Evolutionary conservation across 2,113 vertebrate genomes (phyloP).

Genomic region (Onychorhynchus coronatus): DNA sequence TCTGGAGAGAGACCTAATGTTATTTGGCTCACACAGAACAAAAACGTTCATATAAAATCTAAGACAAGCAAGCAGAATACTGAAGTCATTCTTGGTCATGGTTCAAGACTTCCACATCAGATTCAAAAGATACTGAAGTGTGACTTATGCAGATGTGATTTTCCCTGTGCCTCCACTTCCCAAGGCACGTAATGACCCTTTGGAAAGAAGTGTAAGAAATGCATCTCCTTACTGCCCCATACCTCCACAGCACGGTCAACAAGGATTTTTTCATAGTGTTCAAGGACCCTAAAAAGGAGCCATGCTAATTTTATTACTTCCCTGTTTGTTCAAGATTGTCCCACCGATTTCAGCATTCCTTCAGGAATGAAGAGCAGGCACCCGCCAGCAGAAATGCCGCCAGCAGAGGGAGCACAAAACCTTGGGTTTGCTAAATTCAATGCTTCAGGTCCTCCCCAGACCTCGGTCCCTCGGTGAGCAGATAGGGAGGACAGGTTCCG

Average conservation of each 20-base stretch:
- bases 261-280: neutral
- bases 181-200: neutral
- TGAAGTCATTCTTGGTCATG: neutral
- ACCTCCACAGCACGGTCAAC: neutral
- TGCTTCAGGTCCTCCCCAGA: neutral
- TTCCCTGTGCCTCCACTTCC: neutral
- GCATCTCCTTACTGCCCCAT: neutral
- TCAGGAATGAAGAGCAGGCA: neutral
- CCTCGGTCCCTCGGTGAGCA: neutral
- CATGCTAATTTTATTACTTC: neutral
- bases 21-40: neutral
- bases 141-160: neutral
- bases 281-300: neutral
- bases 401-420: conserved; percentile 54
- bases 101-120: neutral
- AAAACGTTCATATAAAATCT: conserved; percentile 9
- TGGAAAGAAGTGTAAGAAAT: neutral
- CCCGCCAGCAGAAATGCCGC: neutral
- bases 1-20: neutral
- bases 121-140: neutral
- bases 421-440: neutral
- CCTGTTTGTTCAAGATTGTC: neutral
- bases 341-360: neutral
- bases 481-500: neutral
- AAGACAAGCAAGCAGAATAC: neutral